These are phyloP conservation scores for Octopus sinensis DNA, from an alignment of 1,140 invertebrate genomes.

Conservation along the genomic window DNA sequence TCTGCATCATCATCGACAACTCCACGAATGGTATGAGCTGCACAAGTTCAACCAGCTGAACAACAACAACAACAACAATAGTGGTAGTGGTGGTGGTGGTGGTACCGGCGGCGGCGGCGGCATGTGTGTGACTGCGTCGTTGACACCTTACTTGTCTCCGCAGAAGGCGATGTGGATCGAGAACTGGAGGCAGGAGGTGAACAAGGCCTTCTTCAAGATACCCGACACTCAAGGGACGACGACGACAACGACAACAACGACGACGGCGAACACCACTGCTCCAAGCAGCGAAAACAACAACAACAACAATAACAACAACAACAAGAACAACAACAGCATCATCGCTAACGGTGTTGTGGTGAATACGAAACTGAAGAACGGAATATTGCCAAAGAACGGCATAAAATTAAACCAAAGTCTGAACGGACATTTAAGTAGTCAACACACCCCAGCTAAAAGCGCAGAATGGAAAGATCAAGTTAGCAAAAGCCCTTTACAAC, in stretches of 20 bases:
- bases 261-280: not conserved
- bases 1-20: conserved; percentile 7
- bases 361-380: no score
- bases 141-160: not conserved
- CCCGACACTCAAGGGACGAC: not conserved
- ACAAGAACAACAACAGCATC: not conserved
- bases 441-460: not conserved
- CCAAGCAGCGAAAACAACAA: not conserved
- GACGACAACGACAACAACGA: not conserved
- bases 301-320: not conserved
- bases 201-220: conserved; percentile 11
- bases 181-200: conserved; percentile 14
- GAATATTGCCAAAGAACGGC: no score
- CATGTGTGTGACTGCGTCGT: not conserved
- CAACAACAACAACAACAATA: not conserved
- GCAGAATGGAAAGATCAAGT: not conserved
- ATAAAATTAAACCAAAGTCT: not conserved
- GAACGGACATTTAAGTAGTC: not conserved
- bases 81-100: not conserved
- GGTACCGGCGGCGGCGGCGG: not conserved
- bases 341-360: not conserved
- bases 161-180: conserved; percentile 10
- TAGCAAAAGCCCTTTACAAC: not conserved
- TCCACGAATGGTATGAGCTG: conserved; percentile 9
- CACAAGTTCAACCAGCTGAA: conserved; percentile 5